Percentiles rank a stretch among this genome's conserved stretches.
Conservation (phyloP, 2,113 vertebrate species). For the Protomyctophum bolini region DNA sequence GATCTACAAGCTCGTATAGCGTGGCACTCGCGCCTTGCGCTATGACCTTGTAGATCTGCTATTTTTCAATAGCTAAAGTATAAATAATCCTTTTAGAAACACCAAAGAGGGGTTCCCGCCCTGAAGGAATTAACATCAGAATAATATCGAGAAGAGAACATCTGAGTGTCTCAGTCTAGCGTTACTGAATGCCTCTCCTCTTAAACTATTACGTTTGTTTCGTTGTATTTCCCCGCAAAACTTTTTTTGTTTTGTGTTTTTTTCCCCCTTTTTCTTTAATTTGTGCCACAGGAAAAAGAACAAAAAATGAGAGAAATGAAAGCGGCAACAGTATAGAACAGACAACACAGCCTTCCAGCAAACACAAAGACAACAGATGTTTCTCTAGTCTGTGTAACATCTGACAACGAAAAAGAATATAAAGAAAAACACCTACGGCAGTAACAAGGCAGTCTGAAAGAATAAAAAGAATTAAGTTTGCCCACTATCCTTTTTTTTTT, state of each 20-base stretch:
- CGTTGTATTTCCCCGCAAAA: slow-evolving; percentile 15
- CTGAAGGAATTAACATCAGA: slow-evolving; percentile 1
- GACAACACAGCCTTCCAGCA: slow-evolving; percentile 19
- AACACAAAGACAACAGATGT: slow-evolving; percentile 29
- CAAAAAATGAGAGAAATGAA: not conserved
- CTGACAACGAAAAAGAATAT: slow-evolving; percentile 30
- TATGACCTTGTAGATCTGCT: too few species aligned
- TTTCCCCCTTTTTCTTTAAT: slow-evolving; percentile 11
- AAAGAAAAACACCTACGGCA: slow-evolving; percentile 25
- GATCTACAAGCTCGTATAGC: too few species aligned
- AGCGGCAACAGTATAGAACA: slow-evolving; percentile 14
- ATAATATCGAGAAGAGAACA: slow-evolving; percentile 25
- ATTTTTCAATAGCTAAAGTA: too few species aligned
- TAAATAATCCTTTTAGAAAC: too few species aligned
- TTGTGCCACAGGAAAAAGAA: slow-evolving; percentile 6
- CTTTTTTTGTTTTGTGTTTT: too few species aligned
- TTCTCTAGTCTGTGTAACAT: slow-evolving; percentile 41
- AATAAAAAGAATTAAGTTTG: slow-evolving; percentile 15
- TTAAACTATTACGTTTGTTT: too few species aligned
- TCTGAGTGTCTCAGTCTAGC: slow-evolving; percentile 15
- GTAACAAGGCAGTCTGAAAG: not conserved
- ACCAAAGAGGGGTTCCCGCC: too few species aligned
- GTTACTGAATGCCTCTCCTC: too few species aligned
- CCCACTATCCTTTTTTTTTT: slow-evolving; percentile 21
- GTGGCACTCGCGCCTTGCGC: too few species aligned